Evolutionary conservation across 2,113 vertebrate species (phyloP).

Genomic region (Thamnophis sirtalis): DNA sequence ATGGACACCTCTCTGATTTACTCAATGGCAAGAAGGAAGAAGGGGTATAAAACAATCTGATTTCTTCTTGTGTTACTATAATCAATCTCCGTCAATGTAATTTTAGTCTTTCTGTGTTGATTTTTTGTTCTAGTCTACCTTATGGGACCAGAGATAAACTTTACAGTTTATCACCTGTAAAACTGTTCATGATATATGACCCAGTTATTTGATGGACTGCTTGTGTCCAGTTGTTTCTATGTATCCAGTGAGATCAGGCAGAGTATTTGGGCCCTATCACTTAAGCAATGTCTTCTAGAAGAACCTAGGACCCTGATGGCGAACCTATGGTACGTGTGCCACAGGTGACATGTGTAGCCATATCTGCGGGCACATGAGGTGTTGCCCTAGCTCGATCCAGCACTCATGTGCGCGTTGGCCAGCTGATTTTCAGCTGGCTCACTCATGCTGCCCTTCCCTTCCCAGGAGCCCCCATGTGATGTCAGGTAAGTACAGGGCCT

Average conservation of each 20-base stretch:
- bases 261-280: neutral
- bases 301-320: neutral
- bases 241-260: neutral
- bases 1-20: neutral
- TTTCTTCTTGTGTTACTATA: neutral
- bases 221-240: neutral
- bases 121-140: neutral
- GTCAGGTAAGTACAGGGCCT: no score
- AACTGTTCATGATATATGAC: neutral
- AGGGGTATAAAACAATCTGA: neutral
- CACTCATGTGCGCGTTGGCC: no score
- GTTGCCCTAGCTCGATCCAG: no score
- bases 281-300: neutral
- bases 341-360: no score
- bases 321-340: no score
- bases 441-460: no score
- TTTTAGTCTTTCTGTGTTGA: neutral
- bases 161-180: neutral
- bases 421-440: no score
- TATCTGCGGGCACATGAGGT: no score
- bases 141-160: neutral
- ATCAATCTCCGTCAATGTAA: neutral
- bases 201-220: neutral
- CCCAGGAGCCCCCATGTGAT: no score
- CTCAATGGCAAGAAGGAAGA: neutral